Percentiles rank a stretch among this genome's conserved stretches.
Evolutionary conservation across 1,140 invertebrate species (phyloP).

Genomic region (Anastrepha obliqua): DNA sequence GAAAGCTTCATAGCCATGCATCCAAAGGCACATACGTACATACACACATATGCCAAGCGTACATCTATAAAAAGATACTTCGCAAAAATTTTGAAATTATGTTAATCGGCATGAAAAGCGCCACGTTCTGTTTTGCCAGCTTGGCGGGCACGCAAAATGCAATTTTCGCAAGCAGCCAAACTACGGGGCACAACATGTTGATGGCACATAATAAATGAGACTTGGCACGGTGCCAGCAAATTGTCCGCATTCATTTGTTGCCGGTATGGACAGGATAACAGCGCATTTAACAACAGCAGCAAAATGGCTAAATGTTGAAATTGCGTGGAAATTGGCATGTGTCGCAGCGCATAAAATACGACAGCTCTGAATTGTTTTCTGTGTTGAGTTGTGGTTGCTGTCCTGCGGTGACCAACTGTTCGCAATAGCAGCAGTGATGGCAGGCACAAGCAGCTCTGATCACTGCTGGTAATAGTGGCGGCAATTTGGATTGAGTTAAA

Average conservation of each 20-base stretch:
- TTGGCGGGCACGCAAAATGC: neutral
- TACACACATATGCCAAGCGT: neutral
- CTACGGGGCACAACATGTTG: neutral
- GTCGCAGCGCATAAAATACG: conserved; percentile 36
- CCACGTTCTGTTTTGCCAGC: neutral
- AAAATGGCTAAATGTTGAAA: conserved; percentile 22
- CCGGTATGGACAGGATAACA: conserved; percentile 8
- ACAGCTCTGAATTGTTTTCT: conserved; percentile 24
- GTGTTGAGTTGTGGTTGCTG: conserved; percentile 23
- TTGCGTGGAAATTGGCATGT: conserved; percentile 44
- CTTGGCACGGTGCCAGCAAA: conserved; percentile 41
- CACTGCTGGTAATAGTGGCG: neutral
- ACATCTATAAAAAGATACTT: neutral
- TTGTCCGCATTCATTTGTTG: conserved; percentile 51
- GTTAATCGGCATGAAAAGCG: conserved; percentile 10
- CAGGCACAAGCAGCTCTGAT: neutral
- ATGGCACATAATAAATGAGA: conserved; percentile 11
- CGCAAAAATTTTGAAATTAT: neutral
- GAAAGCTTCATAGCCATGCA: neutral
- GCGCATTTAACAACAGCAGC: conserved; percentile 23
- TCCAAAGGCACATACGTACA: neutral
- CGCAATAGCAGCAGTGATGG: neutral
- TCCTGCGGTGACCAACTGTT: neutral
- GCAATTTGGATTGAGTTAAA: conserved; percentile 15
- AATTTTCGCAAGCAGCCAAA: neutral